These are phyloP conservation scores for Cetonia aurata DNA, from an alignment of 2,888 invertebrate species.

Conservation along the genomic window DNA sequence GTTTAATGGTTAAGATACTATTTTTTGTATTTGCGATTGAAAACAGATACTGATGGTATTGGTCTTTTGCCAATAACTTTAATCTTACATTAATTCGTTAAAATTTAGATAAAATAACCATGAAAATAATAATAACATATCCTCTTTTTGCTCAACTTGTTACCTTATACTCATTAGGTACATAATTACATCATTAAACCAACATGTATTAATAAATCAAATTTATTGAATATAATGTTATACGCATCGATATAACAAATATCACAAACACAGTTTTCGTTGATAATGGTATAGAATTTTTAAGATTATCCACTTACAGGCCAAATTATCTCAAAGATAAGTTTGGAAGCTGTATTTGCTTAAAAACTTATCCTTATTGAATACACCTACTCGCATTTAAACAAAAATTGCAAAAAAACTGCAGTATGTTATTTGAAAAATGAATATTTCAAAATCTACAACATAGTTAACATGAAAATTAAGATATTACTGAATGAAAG, in stretches of 20 bases:
- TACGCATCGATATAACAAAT: not conserved
- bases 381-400: too few species aligned
- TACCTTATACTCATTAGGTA: too few species aligned
- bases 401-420: too few species aligned
- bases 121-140: not conserved
- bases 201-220: constrained; percentile 35
- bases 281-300: not conserved
- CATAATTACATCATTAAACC: not conserved
- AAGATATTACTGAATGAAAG: not conserved
- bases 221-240: constrained; percentile 34
- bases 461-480: not conserved
- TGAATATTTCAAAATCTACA: too few species aligned
- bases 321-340: constrained; percentile 31
- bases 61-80: constrained; percentile 20
- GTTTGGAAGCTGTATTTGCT: constrained; percentile 19
- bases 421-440: too few species aligned
- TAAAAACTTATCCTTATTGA: too few species aligned
- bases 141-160: too few species aligned
- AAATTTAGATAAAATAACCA: constrained; percentile 23
- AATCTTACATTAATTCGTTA: not conserved
- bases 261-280: too few species aligned
- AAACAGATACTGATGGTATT: constrained; percentile 25
- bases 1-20: not conserved
- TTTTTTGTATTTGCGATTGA: constrained; percentile 15
- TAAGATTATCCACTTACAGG: constrained; percentile 19